Base-by-base conservation (phyloP, 2,797 vertebrate genomes). In the Phalanger gymnotis region DNA sequence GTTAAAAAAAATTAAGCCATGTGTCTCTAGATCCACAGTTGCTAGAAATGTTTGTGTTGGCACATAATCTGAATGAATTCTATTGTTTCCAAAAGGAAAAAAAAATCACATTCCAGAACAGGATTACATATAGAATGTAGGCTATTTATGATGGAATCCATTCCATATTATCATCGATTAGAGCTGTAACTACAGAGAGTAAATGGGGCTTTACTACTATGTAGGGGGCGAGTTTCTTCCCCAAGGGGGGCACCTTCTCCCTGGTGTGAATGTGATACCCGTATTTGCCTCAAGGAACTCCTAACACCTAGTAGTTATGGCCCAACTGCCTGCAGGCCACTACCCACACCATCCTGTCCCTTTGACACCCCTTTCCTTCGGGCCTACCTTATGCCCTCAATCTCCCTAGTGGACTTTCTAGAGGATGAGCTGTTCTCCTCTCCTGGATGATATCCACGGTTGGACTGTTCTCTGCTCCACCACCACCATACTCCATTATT, bases 11-110 rank as follows among this genome's bases (percentile, higher is more conserved):
- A 95, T 90, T 91, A 87, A 93, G 91, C 31, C 13, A 5, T 56
- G 9, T 57, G 47, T 91, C 91, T 56, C 47, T 96, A 96, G 96
- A 96, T 92, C 91, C 95, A 94, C 94, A 95, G 91, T 89, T 93
- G 93, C 81, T 90, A 54, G 92, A 94, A 95, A 31, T 56, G 95
- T 90, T 91, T n/a, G 31, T 51, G 7, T 58, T 52, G 93, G 31
- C 34, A 89, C n/a, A 61, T 53, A 95, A 34, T 95, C 93, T 96
- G 95, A 96, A 52, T 40, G 81, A 58, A 55, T 54, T 54, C 54
- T 92, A 10, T 54, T 96, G 40, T 87, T 47, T 51, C 40, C 25
- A 28, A 87, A 51, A 87, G 40, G 73, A 27, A 12, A 92, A 94
- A 91, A 96, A 93, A 94, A 61, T 2, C 14, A 47, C 81, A 90